Evolutionary conservation across 2,797 vertebrate species (phyloP).

Genomic region (Onychomys torridus): DNA sequence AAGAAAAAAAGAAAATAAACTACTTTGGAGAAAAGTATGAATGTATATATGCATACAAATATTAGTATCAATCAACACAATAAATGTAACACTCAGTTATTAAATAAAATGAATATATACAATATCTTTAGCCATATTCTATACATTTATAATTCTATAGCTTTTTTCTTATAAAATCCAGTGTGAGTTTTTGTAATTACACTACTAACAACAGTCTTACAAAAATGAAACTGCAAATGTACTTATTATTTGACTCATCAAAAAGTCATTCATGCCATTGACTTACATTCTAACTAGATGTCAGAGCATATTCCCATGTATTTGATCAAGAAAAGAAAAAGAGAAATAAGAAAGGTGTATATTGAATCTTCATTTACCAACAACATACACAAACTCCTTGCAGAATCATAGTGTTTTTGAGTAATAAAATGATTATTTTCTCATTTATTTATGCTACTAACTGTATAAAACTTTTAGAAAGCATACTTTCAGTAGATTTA

Average conservation of each 20-base stretch:
- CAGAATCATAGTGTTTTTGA: not conserved
- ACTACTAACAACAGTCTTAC: not conserved
- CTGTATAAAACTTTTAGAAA: not conserved
- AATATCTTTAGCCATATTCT: not conserved
- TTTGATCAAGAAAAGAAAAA: slow-evolving; percentile 9
- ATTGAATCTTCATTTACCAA: not conserved
- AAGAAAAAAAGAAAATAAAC: too few species aligned
- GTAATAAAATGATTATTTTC: not conserved
- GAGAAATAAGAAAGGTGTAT: slow-evolving; percentile 14
- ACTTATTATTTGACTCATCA: slow-evolving; percentile 35
- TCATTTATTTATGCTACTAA: slow-evolving; percentile 27
- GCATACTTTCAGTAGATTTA: not conserved
- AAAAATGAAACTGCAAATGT: not conserved
- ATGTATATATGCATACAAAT: not conserved
- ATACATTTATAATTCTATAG: not conserved
- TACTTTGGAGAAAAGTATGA: not conserved
- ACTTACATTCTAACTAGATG: slow-evolving; percentile 12
- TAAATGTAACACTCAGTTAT: not conserved
- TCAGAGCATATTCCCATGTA: slow-evolving; percentile 14
- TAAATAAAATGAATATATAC: slow-evolving; percentile 16
- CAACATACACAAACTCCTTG: not conserved
- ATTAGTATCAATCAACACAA: slow-evolving; percentile 6
- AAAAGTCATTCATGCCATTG: slow-evolving; percentile 8
- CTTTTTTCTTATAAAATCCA: slow-evolving; percentile 25
- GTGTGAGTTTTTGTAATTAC: not conserved